Evolutionary conservation across 30 jellyfish, hydroid and myxozoan species (phyloP).

Genomic region (Phacellophora camtschatica): DNA sequence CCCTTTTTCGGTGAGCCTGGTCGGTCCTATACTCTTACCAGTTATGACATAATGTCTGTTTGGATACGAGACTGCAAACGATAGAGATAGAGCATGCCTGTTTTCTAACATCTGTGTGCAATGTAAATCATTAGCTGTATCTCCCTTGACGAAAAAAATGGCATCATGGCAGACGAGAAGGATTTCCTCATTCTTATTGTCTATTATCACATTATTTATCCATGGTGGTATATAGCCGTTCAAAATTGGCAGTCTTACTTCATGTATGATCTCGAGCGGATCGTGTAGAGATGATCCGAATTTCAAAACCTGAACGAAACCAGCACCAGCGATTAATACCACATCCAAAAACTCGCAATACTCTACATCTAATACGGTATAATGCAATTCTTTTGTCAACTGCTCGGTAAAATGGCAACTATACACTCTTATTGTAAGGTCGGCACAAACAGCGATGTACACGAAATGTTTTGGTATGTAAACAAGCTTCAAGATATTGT

Average conservation of each 20-base stretch:
- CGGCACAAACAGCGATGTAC: constrained; percentile 81
- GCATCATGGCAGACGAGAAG: constrained; percentile 79
- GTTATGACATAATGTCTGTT: constrained; percentile 66
- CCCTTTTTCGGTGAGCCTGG: too few relatives aligned
- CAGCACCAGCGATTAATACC: constrained; percentile 69
- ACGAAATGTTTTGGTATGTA: constrained; percentile 35
- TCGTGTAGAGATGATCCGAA: constrained; percentile 51
- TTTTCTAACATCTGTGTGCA: constrained; percentile 56
- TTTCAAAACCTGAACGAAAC: constrained; percentile 70
- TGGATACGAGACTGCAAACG: constrained; percentile 60
- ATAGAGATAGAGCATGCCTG: constrained; percentile 75
- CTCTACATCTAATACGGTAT: constrained; percentile 64
- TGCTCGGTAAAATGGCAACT: constrained; percentile 64
- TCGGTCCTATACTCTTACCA: too few relatives aligned
- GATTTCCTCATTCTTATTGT: constrained; percentile 18
- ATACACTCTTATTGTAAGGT: constrained; percentile 63
- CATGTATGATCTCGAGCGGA: constrained; percentile 55
- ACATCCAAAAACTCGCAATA: constrained; percentile 49
- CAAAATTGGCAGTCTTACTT: constrained; percentile 6
- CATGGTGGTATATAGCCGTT: constrained; percentile 64
- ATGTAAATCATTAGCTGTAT: background rate
- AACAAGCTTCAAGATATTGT: constrained; percentile 31
- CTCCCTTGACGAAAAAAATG: constrained; percentile 50
- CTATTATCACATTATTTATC: constrained; percentile 55
- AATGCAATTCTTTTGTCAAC: constrained; percentile 32